Conservation (phyloP, 1,140 invertebrate species). For the Halesus radiatus region DNA sequence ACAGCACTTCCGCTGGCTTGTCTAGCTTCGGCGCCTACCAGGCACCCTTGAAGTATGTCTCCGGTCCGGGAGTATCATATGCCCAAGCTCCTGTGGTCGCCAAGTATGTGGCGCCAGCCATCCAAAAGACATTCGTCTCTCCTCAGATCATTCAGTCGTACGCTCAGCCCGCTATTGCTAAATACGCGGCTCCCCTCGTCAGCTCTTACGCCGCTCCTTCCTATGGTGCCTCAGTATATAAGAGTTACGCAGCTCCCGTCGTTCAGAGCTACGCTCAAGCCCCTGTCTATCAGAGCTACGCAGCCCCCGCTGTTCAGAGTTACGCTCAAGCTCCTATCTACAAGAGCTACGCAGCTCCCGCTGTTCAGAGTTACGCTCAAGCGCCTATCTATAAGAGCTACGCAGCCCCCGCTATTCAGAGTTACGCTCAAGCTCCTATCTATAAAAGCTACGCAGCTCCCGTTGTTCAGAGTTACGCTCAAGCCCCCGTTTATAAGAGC, state of each 20-base stretch:
- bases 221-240: slow-evolving; percentile 46
- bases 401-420: slow-evolving; percentile 48
- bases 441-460: slow-evolving; percentile 51
- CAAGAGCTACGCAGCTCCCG: slow-evolving; percentile 53
- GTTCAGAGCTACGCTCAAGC: slow-evolving; percentile 45
- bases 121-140: slow-evolving; percentile 60
- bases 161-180: slow-evolving; percentile 55
- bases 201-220: neutral
- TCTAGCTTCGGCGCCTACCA: slow-evolving; percentile 58
- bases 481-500: slow-evolving; percentile 49
- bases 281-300: slow-evolving; percentile 52
- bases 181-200: slow-evolving; percentile 53
- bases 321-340: slow-evolving; percentile 42
- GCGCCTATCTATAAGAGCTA: slow-evolving; percentile 50
- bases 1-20: slow-evolving; percentile 66
- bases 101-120: slow-evolving; percentile 63
- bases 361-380: slow-evolving; percentile 8
- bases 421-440: slow-evolving; percentile 27
- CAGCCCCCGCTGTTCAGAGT: slow-evolving; percentile 55
- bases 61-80: slow-evolving; percentile 56
- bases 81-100: slow-evolving; percentile 68
- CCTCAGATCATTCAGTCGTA: slow-evolving; percentile 61
- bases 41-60: slow-evolving; percentile 32
- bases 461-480: slow-evolving; percentile 24
- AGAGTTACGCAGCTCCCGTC: slow-evolving; percentile 18